phyloP scores from a whole-genome alignment of 2,113 vertebrate genomes.

The Poeciliopsis prolifica region DNA sequence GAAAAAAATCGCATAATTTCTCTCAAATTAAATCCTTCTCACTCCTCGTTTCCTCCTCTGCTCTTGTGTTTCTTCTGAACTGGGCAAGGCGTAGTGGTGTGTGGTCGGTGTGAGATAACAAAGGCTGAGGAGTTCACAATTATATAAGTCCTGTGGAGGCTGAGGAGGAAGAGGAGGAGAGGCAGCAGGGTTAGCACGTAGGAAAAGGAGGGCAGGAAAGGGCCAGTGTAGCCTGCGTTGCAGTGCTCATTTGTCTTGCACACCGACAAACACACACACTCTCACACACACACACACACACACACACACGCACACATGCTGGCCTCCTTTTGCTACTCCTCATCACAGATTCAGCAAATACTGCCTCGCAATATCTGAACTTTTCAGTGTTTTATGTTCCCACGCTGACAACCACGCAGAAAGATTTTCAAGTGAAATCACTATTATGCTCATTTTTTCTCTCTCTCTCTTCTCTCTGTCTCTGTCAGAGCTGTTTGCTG shows the following conservation, averaged over 20 bases:
- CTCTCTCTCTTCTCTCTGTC: constrained; percentile 31
- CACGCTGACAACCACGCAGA: constrained; percentile 60
- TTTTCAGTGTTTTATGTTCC: constrained; percentile 65
- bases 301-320: constrained; percentile 27
- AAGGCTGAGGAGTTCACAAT: constrained; percentile 76
- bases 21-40: constrained; percentile 51
- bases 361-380: constrained; percentile 57
- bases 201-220: constrained; percentile 72
- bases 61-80: constrained; percentile 60
- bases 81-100: constrained; percentile 64
- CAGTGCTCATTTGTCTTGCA: constrained; percentile 64
- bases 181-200: constrained; percentile 70
- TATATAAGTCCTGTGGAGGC: constrained; percentile 79
- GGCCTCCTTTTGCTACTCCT: constrained; percentile 54
- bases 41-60: constrained; percentile 63
- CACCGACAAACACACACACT: constrained; percentile 26
- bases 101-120: constrained; percentile 75
- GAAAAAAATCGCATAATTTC: neutral
- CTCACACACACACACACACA: constrained; percentile 24
- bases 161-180: constrained; percentile 74
- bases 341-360: constrained; percentile 53
- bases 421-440: constrained; percentile 55
- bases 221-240: constrained; percentile 64
- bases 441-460: constrained; percentile 28
- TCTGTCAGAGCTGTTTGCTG: constrained; percentile 28